Conservation (phyloP, 2,888 invertebrate genomes). For the Ophion ellenae region DNA sequence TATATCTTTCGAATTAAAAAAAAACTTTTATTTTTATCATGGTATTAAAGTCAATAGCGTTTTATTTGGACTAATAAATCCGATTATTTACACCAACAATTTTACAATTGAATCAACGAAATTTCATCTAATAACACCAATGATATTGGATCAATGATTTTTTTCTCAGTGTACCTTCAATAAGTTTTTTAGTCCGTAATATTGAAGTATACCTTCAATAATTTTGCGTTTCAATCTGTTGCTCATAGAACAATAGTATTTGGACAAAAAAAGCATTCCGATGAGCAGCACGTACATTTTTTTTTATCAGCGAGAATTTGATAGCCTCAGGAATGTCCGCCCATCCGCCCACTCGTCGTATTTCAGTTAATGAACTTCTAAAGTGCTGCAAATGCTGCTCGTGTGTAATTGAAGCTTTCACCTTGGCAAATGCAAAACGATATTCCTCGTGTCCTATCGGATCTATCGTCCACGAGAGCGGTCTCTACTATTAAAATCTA, state of each 20-base stretch:
- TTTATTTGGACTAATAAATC: too few species aligned
- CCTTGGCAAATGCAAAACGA: background rate
- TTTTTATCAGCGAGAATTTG: background rate
- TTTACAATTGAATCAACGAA: too few species aligned
- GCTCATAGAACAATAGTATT: background rate
- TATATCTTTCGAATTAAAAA: too few species aligned
- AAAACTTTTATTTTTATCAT: too few species aligned
- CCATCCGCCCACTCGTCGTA: background rate
- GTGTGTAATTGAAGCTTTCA: background rate
- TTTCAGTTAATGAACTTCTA: background rate
- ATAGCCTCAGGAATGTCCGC: background rate
- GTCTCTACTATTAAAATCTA: background rate
- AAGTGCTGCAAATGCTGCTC: background rate
- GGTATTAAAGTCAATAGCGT: too few species aligned
- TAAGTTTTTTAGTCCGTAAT: background rate
- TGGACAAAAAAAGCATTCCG: background rate
- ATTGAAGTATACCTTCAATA: background rate
- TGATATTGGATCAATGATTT: too few species aligned
- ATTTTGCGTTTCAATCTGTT: background rate
- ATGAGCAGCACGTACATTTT: background rate
- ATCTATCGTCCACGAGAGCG: background rate
- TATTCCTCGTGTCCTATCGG: background rate
- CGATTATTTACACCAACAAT: too few species aligned
- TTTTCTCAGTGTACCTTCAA: background rate
- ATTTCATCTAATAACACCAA: too few species aligned